Evolutionary conservation across 2,113 vertebrate species (phyloP).

Genomic region (Zosterops pallidus): DNA sequence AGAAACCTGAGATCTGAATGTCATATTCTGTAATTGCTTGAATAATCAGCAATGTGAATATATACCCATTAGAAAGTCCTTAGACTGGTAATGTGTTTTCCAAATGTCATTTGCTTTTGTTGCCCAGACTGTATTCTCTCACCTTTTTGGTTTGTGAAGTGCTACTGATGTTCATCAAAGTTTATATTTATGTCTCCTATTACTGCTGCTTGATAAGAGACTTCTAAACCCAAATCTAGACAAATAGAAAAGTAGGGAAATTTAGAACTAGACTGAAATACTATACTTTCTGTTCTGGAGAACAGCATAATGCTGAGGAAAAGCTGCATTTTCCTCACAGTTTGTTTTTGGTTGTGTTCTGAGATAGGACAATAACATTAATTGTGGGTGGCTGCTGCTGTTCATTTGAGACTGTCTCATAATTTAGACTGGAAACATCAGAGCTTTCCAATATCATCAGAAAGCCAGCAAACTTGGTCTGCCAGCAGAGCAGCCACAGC

Average conservation of each 20-base stretch:
- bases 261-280: neutral
- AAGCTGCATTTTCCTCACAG: neutral
- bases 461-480: neutral
- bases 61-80: neutral
- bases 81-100: neutral
- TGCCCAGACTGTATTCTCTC: neutral
- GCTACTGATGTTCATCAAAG: neutral
- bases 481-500: neutral
- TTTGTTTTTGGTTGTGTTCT: neutral
- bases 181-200: neutral
- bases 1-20: conserved; percentile 26
- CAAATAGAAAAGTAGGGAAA: neutral
- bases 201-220: neutral
- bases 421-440: neutral
- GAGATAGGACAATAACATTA: neutral
- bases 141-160: neutral
- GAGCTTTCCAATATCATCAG: neutral
- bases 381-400: neutral
- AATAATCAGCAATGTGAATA: neutral
- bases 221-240: neutral
- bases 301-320: neutral
- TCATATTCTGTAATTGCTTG: conserved; percentile 16
- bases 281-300: neutral
- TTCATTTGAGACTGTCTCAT: neutral
- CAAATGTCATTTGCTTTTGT: neutral